Evolutionary conservation across 2,797 vertebrate genomes (phyloP).

Genomic region (Microctenopoma stevenorrisi): DNA sequence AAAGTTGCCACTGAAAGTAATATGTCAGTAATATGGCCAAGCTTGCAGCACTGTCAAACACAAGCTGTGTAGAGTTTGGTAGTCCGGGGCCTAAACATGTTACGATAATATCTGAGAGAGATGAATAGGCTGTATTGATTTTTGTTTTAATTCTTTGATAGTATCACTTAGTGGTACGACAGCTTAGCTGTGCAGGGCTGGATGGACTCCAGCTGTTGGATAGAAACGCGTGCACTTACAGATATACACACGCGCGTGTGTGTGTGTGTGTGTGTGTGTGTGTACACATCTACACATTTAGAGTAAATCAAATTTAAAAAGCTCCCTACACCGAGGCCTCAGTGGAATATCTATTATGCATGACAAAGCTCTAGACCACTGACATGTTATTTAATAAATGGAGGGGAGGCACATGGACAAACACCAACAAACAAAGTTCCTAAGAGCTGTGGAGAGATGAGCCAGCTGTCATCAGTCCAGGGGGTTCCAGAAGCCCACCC

Average conservation of each 20-base stretch:
- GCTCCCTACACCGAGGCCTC: conserved; percentile 72
- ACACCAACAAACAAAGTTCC: conserved; percentile 83
- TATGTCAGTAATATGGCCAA: conserved; percentile 1
- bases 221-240: conserved; percentile 64
- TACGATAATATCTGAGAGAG: conserved; percentile 69
- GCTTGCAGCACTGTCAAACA: conserved; percentile 39
- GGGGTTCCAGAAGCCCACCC: conserved; percentile 76
- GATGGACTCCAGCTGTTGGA: conserved; percentile 73
- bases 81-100: conserved; percentile 51
- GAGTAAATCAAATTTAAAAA: conserved; percentile 83
- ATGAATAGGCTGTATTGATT: conserved; percentile 81
- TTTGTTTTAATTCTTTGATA: conserved; percentile 75
- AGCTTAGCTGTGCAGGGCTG: conserved; percentile 69
- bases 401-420: conserved; percentile 72
- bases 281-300: conserved; percentile 55
- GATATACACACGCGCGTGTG: conserved; percentile 37
- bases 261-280: neutral
- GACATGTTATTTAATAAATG: conserved; percentile 90
- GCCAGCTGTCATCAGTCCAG: conserved; percentile 85
- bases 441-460: conserved; percentile 74
- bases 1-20: conserved; percentile 1
- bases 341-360: conserved; percentile 84
- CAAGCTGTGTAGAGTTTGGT: conserved; percentile 49
- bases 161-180: conserved; percentile 78
- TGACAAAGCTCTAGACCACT: conserved; percentile 83